These are phyloP conservation scores for Heliconius nattereri DNA, from an alignment of 1,140 invertebrate genomes.

Conservation along the genomic window DNA sequence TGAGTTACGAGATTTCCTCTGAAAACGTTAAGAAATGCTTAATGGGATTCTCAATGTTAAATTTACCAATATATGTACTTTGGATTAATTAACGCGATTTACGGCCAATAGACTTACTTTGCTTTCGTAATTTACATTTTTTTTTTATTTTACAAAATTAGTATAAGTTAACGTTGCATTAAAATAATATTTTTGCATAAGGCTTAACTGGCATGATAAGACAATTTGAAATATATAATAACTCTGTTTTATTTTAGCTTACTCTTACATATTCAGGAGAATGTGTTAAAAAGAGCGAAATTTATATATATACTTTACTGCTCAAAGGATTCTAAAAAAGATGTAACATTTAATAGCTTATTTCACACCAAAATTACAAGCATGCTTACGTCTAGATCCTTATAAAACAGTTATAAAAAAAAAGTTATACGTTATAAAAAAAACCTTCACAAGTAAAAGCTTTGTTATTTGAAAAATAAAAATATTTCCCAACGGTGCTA, in stretches of 20 bases:
- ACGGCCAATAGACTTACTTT: slow-evolving; percentile 7
- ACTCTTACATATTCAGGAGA: background rate
- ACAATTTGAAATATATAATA: too few species aligned
- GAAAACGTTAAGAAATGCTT: slow-evolving; percentile 46
- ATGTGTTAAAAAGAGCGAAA: background rate
- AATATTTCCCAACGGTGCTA: slow-evolving; percentile 20
- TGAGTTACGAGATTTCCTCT: slow-evolving; percentile 38
- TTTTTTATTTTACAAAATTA: background rate
- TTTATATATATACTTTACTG: background rate
- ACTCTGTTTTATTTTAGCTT: too few species aligned
- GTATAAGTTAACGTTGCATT: background rate
- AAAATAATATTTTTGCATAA: too few species aligned
- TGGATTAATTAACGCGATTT: slow-evolving; percentile 29
- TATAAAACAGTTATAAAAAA: too few species aligned
- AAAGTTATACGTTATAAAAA: background rate
- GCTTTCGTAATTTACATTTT: background rate
- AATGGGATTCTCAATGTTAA: slow-evolving; percentile 39
- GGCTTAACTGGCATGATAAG: too few species aligned
- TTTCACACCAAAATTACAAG: slow-evolving; percentile 6
- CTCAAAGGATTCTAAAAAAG: background rate
- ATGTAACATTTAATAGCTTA: background rate
- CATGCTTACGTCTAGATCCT: background rate
- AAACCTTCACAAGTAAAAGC: slow-evolving; percentile 3
- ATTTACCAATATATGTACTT: slow-evolving; percentile 20
- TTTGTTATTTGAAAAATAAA: slow-evolving; percentile 22